Evolutionary conservation across 2,113 vertebrate genomes (phyloP), one percentile per base, ranked within the genome.

Genomic region (Melanotaenia duboulayi): DNA sequence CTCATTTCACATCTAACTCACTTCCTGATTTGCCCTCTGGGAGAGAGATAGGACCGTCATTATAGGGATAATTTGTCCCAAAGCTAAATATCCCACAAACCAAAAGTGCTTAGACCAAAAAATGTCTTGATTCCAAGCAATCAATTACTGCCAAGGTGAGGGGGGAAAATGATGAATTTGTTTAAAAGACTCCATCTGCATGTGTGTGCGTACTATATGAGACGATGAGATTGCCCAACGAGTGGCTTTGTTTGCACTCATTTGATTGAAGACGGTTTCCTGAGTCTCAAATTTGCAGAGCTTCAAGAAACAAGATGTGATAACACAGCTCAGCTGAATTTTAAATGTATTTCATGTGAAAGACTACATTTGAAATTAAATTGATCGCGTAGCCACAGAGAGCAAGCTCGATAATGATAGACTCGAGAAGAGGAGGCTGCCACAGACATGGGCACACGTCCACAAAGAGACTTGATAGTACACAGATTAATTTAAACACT

Each of bases 1-100:
- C 87, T 92, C 87, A 91, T 91, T 91, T 90, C 88, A 90, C 89
- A 84, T 85, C 89, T 83, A 90, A 88, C 89, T 89, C 87, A 82
- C 89, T 91, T 90, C 89, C 87, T 86, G 84, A 87, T 90, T 90
- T 74, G 82, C 84, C 90, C 88, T 84, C 81, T 74, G 87, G 90
- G 90, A 88, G 76, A 71, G 65, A 76, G 81, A 74, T 55, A 74
- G 79, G 79, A 24, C 80, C 56, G 68, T 77, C 22, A 60, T 87
- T 77, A 80, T 66, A 77, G 78, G 85, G 80, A 83, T 92, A 88
- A 91, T 91, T 91, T 76, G 85, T 88, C 88, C 87, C 79, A 78
- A 82, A 90, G 87, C 89, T 82, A 85, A 87, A 90, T 90, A 87
- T 82, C 77, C 78, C 62, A 44, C 89, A 79, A 87, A 87, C 82